These are phyloP conservation scores for Pyrrhosoma nymphula DNA, from an alignment of 2,888 invertebrate genomes.

Conservation along the genomic window DNA sequence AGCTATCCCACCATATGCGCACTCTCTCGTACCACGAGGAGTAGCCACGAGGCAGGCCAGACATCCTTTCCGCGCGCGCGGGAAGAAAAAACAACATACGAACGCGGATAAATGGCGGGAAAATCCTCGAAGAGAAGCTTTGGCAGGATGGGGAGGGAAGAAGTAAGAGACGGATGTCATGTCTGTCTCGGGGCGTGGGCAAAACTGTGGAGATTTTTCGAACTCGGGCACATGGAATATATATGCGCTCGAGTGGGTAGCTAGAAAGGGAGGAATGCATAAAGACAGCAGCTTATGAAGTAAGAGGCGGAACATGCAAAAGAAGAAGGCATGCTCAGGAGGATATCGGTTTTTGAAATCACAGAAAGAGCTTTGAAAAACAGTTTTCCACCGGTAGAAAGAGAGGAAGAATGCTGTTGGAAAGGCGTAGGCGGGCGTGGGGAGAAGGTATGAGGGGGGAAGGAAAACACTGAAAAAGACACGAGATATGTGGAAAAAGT, in stretches of 20 bases:
- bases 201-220: background rate
- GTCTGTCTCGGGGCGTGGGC: constrained; percentile 37
- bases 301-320: constrained; percentile 33
- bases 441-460: background rate
- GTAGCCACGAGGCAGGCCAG: background rate
- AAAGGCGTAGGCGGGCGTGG: background rate
- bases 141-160: background rate
- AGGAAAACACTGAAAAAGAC: background rate
- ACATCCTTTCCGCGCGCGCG: background rate
- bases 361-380: constrained; percentile 20
- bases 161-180: background rate
- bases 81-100: background rate
- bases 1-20: background rate
- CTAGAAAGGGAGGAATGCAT: background rate
- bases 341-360: constrained; percentile 65
- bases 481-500: background rate
- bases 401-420: background rate
- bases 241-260: background rate
- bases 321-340: background rate
- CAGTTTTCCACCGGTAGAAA: background rate
- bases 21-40: background rate
- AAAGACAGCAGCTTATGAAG: background rate
- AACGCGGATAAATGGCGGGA: constrained; percentile 15
- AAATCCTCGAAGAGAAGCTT: constrained; percentile 40
- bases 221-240: background rate